Evolutionary conservation across 2,888 invertebrate species (phyloP).

Genomic region (Thymelicus sylvestris): DNA sequence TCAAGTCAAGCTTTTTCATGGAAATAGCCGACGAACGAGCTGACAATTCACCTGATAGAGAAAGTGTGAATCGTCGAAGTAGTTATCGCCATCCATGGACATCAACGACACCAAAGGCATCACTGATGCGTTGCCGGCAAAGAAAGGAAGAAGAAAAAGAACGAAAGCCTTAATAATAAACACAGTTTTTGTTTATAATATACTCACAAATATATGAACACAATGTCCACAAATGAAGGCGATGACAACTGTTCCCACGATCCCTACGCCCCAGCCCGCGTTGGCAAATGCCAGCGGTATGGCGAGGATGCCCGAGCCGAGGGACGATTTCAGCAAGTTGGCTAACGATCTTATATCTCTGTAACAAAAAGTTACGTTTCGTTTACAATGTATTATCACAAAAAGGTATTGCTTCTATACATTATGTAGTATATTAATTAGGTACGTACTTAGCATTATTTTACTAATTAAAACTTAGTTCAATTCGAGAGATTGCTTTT

Average conservation of each 20-base stretch:
- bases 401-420: too few relatives aligned
- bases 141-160: not conserved
- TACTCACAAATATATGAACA: constrained; percentile 78
- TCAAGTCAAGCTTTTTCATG: too few relatives aligned
- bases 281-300: constrained; percentile 89
- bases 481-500: too few relatives aligned
- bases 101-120: too few relatives aligned
- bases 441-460: too few relatives aligned
- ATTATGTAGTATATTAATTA: too few relatives aligned
- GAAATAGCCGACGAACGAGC: too few relatives aligned
- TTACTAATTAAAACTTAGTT: too few relatives aligned
- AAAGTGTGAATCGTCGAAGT: too few relatives aligned
- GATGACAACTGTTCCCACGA: constrained; percentile 78
- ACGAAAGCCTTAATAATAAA: not conserved
- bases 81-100: too few relatives aligned
- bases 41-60: too few relatives aligned
- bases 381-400: not conserved
- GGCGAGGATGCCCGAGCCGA: constrained; percentile 90
- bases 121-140: too few relatives aligned
- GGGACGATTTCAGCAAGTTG: constrained; percentile 76
- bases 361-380: constrained; percentile 45
- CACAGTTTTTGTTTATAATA: not conserved
- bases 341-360: constrained; percentile 75
- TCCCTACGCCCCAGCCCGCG: constrained; percentile 87
- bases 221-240: constrained; percentile 75